These are phyloP conservation scores for Cheilosia pagana DNA, from an alignment of 2,888 invertebrate species.

Conservation along the genomic window DNA sequence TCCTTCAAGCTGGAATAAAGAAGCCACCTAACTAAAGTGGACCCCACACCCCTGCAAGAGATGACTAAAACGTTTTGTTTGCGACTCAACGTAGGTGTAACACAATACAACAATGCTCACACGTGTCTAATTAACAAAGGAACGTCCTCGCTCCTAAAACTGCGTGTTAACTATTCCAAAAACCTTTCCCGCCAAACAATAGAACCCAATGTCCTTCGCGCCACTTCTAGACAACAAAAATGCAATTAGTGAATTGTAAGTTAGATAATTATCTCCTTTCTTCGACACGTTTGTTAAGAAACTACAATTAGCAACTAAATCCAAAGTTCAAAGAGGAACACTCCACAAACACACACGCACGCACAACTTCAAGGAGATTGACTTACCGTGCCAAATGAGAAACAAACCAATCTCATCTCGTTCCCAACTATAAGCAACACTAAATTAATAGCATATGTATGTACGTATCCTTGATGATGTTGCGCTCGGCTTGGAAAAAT, in stretches of 20 bases:
- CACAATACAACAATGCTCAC: too few relatives aligned
- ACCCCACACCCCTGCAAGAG: too few relatives aligned
- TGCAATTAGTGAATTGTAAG: constrained; percentile 55
- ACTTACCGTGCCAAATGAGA: constrained; percentile 55
- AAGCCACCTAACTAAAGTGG: too few relatives aligned
- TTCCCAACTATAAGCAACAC: not conserved
- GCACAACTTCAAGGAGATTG: constrained; percentile 36
- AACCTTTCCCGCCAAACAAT: not conserved
- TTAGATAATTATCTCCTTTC: constrained; percentile 8
- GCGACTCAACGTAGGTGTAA: too few relatives aligned
- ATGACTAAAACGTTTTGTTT: too few relatives aligned
- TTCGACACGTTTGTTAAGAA: not conserved
- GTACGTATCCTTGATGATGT: constrained; percentile 29
- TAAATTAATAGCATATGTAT: constrained; percentile 19
- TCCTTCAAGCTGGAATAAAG: too few relatives aligned
- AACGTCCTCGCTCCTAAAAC: not conserved
- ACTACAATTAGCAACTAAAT: constrained; percentile 50
- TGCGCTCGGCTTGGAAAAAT: constrained; percentile 2
- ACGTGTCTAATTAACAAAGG: not conserved
- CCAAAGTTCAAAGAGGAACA: constrained; percentile 46
- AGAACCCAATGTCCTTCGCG: constrained; percentile 19
- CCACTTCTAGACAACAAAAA: constrained; percentile 51
- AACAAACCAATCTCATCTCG: constrained; percentile 24
- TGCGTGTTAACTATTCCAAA: not conserved
- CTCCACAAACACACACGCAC: constrained; percentile 2